A percentile compares a stretch with the other conserved stretches of the same genome.
phyloP scores from a whole-genome alignment of 2,113 vertebrate species.

The Oreochromis spilurus region DNA sequence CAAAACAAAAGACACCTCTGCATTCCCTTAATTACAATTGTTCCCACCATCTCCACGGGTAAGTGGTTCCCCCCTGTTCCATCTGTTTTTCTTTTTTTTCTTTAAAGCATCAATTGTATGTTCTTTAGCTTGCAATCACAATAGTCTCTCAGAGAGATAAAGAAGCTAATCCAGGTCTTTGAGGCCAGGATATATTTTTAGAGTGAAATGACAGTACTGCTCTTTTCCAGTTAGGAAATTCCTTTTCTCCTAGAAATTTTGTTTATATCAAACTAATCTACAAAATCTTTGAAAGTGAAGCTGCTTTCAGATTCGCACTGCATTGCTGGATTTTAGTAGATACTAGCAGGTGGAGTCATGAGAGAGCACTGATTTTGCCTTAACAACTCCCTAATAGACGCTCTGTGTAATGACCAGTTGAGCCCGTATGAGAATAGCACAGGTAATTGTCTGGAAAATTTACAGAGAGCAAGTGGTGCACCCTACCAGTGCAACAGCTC shows the following conservation, averaged over 20 bases:
- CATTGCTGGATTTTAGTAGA: not conserved
- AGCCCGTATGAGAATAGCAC: not conserved
- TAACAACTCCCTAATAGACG: not conserved
- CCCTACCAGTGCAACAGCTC: not conserved
- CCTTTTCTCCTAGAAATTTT: not conserved
- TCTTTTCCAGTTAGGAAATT: not conserved
- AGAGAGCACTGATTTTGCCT: not conserved
- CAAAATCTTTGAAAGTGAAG: not conserved
- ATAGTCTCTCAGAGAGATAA: not conserved
- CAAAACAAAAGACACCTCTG: not conserved
- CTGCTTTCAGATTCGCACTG: not conserved
- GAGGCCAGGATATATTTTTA: not conserved
- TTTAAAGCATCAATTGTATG: not conserved
- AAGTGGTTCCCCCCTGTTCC: not conserved
- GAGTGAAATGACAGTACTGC: not conserved
- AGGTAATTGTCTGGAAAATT: not conserved
- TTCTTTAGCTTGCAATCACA: not conserved
- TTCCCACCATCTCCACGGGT: not conserved
- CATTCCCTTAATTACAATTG: conserved; percentile 39
- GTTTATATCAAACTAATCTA: not conserved
- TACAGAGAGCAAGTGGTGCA: not conserved
- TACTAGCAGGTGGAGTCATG: not conserved
- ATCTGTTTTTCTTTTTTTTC: not conserved
- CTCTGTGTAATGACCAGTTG: not conserved
- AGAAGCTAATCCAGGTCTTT: not conserved